Evolutionary conservation across 2,888 invertebrate genomes (phyloP), one percentile per base, ranked within the genome.

Genomic region (Calameuta idolon): DNA sequence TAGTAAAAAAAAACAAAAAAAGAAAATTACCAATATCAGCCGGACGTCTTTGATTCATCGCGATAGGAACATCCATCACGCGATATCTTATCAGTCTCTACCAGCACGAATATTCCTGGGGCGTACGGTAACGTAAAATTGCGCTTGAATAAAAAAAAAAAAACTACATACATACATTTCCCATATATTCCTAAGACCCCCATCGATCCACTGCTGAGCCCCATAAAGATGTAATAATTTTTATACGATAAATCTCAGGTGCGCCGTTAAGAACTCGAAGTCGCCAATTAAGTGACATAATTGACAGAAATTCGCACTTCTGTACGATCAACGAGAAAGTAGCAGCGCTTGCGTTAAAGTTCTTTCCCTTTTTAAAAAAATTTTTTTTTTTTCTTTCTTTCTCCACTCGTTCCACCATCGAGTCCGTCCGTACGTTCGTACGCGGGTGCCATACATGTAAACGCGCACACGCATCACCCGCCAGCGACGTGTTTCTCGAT

Each of bases 41-140:
- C 69, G 69, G 71, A 75, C 77, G 71, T 77, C 77, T 77, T 77
- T 75, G 77, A 77, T 77, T 77, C 75, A 74, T 77, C 75, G 69
- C 30, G 75, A 77, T 77, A 77, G 75, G 37, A 75, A 75, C 77
- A 77, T 77, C 77, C 77, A 77, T 77, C 77, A 77, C 15, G 40
- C 31, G 69, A 15, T 77, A 77, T 77, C 77, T 77, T 75, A 77
- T 77, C 77, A 55, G 15, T 73, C 33, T 31, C 71, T 12, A 9
- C 71, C 31, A 3, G 34, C 71, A 71, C 71, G 71, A 33, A 71
- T 11, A 33, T 71, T 34, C 12, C 31, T 33, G 30, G 69, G 12
- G 30, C 33, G 31, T 15, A 9, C 55, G 1, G 4, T 15, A 31
- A 71, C 34, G 71, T n/a, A 12, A 34, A 71, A 71, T 71, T 71